These are phyloP conservation scores for Syngnathus scovelli DNA, from an alignment of 2,113 vertebrate genomes.

Conservation along the genomic window DNA sequence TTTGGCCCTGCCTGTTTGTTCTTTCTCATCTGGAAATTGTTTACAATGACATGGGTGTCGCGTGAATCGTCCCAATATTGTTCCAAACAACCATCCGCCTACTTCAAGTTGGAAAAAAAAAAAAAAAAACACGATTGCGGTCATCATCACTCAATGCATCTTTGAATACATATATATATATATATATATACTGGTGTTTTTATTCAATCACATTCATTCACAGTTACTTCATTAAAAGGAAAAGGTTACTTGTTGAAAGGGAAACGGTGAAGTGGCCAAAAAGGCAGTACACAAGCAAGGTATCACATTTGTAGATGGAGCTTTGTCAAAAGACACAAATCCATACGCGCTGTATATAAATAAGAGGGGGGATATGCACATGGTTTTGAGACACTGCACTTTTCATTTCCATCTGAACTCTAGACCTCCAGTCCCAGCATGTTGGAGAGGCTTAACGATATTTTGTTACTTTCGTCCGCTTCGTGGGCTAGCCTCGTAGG, in stretches of 20 bases:
- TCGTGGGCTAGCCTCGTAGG: slow-evolving; percentile 19
- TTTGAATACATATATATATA: no score
- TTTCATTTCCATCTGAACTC: slow-evolving; percentile 11
- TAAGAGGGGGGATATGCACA: slow-evolving; percentile 53
- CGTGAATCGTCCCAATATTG: background rate
- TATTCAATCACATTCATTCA: slow-evolving; percentile 38
- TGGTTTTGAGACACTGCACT: slow-evolving; percentile 19
- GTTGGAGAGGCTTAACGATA: slow-evolving; percentile 62
- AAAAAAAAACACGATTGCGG: slow-evolving; percentile 8
- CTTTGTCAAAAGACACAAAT: slow-evolving; percentile 4
- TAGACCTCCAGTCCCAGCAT: slow-evolving; percentile 64
- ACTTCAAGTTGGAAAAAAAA: slow-evolving; percentile 6
- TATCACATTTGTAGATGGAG: slow-evolving; percentile 19
- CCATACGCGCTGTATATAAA: slow-evolving; percentile 43
- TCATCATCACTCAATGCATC: background rate
- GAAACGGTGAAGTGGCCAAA: slow-evolving; percentile 7
- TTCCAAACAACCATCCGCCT: background rate
- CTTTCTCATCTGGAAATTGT: background rate
- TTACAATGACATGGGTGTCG: background rate
- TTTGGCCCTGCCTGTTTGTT: background rate
- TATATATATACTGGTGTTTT: slow-evolving; percentile 6
- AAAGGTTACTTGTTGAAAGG: slow-evolving; percentile 18
- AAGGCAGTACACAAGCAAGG: slow-evolving; percentile 23
- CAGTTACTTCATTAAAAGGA: background rate
- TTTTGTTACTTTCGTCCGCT: slow-evolving; percentile 44